phyloP scores from a whole-genome alignment of 2,113 vertebrate genomes.

The Saccopteryx bilineata region DNA sequence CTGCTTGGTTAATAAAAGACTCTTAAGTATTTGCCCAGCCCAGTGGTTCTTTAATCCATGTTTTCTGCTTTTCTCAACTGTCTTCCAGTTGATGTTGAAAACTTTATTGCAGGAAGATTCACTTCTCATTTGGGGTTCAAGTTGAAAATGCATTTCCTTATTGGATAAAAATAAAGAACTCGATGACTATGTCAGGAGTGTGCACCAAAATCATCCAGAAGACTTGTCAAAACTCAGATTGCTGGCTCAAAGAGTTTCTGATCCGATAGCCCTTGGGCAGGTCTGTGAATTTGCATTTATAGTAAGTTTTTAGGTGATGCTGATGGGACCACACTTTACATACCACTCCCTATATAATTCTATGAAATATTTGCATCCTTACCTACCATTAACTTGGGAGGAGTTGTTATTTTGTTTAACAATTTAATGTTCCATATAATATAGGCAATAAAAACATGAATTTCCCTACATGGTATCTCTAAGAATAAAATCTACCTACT shows the following conservation, averaged over 20 bases:
- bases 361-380: constrained; percentile 46
- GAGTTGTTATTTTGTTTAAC: constrained; percentile 28
- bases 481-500: not conserved
- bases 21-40: constrained; percentile 12
- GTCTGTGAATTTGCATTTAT: constrained; percentile 20
- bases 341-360: not conserved
- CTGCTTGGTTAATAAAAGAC: not conserved
- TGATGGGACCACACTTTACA: constrained; percentile 7
- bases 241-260: not conserved
- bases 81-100: constrained; percentile 32
- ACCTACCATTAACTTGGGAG: constrained; percentile 27
- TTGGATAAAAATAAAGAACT: constrained; percentile 46
- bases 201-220: constrained; percentile 1
- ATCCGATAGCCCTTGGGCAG: not conserved
- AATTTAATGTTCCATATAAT: constrained; percentile 10
- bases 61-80: constrained; percentile 43
- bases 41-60: not conserved
- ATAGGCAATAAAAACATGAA: constrained; percentile 5
- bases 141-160: constrained; percentile 37
- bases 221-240: constrained; percentile 9
- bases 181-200: not conserved
- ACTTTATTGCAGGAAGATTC: constrained; percentile 39
- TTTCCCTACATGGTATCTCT: not conserved
- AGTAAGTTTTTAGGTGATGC: not conserved
- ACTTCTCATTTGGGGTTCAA: constrained; percentile 54